Evolutionary conservation across 2,888 invertebrate species (phyloP).

Genomic region (Sericinus montela): DNA sequence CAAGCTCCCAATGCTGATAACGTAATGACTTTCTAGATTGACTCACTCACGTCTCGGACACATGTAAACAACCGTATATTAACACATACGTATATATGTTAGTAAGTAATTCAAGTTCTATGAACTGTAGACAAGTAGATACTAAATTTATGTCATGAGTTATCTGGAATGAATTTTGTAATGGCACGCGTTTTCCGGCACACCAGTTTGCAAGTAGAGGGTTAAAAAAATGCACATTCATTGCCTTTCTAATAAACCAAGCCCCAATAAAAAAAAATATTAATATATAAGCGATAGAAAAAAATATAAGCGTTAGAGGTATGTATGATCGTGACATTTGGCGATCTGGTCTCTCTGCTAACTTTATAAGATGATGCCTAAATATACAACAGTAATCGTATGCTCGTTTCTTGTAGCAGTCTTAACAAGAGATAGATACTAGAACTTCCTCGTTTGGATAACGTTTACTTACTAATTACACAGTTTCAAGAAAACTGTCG

Average conservation of each 20-base stretch:
- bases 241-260: too few species aligned
- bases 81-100: constrained; percentile 36
- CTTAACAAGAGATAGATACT: background rate
- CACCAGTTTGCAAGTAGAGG: constrained; percentile 17
- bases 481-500: constrained; percentile 12
- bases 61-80: constrained; percentile 47
- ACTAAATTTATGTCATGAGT: constrained; percentile 68
- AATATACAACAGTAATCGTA: too few species aligned
- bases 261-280: too few species aligned
- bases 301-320: too few species aligned
- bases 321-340: too few species aligned
- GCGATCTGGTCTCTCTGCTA: too few species aligned
- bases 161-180: constrained; percentile 67
- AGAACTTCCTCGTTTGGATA: constrained; percentile 6
- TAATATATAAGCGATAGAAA: too few species aligned
- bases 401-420: too few species aligned
- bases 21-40: constrained; percentile 67
- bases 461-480: constrained; percentile 1
- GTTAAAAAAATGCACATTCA: too few species aligned
- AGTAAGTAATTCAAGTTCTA: constrained; percentile 60
- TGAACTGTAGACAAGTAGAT: constrained; percentile 60
- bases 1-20: constrained; percentile 56
- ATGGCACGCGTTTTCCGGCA: constrained; percentile 60
- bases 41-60: constrained; percentile 51
- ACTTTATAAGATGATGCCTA: too few species aligned